Base-by-base conservation (phyloP, 2,113 vertebrate genomes). In the Indicator indicator region DNA sequence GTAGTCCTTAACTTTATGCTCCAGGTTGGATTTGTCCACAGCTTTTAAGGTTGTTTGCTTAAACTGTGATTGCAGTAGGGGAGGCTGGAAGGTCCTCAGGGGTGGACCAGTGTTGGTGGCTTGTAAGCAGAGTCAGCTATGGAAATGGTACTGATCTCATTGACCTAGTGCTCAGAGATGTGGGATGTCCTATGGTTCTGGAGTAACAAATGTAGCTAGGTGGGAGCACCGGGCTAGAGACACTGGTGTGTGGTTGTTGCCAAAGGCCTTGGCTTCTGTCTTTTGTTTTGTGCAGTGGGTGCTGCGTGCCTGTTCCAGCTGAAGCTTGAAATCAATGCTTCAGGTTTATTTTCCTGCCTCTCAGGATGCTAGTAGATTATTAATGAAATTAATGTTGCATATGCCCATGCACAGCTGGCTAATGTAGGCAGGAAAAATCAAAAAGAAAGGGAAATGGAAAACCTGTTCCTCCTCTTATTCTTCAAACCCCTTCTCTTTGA, bases 101-200 rank as follows among this genome's bases (percentile, higher is more conserved):
- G 9, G 1, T 59, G 36, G 24, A n/a, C 24, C 19, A 33, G 15
- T 0, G 0, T 1, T 70, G 26, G 36, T 62, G 42, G 12, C 40
- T 69, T 74, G 42, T 42, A 70, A 67, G 36, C 8, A 12, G 46
- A 76, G 38, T 27, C 64, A 62, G 17, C 85, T 71, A 2, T 26
- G 44, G 71, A 36, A 79, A 70, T 1, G 5, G 9, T 36, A 21
- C 54, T 56, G 59, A 19, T 46, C 84, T 80, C 20, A 33, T 44
- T 79, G 71, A 60, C 54, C 16, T 28, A 20, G 59, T 27, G 36
- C n/a, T 44, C n/a, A 59, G 64, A 69, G 69, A 38, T 80, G 24
- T 4, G 4, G 10, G 32, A 16, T 23, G 9, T 69, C 63, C 33
- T 48, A 32, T 81, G 80, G 73, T 40, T 82, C 44, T 50, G 32